Base-by-base conservation (phyloP, 2,797 vertebrate species). In the Octomys mimax region DNA sequence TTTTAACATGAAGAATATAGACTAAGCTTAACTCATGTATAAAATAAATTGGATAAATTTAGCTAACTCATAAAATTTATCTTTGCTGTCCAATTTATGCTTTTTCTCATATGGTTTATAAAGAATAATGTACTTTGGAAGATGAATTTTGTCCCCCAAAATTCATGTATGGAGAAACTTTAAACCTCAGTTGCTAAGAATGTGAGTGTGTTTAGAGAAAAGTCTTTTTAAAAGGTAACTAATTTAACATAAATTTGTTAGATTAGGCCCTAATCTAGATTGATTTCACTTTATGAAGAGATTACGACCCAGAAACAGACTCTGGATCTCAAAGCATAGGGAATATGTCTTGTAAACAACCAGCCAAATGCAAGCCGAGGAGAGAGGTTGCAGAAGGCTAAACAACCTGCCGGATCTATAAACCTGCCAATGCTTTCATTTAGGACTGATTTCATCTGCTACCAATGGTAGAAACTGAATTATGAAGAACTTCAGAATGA, bases 1-100 rank as follows among this genome's bases (percentile, higher is more conserved):
- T 95, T 89, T 92, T 79, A 92, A 92, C 26, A 82, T 75, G 87
- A 89, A 89, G 77, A 84, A 83, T 33, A 87, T 71, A 87, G 82
- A 80, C 70, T 84, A 89, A 86, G 77, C 12, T 86, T 91, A 89
- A 79, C 13, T 80, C 85, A 26, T 14, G 73, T 92, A 85, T 39
- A 93, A 87, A 82, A 89, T 85, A 89, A 64, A n/a, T 22, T 85
- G 16, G 54, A 87, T 73, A 84, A 95, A 93, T 75, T 89, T 86
- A 87, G 6, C 21, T 84, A 59, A 82, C 52, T 84, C 91, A 66
- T 7, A 91, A 57, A 84, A 79, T 75, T 80, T 75, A 49, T n/a
- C 22, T 90, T 86, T 87, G 11, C 24, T 87, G 13, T 57, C 9
- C 31, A 77, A 94, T 2, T 28, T 78, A 61, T 4, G 33, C 13